phyloP scores from a whole-genome alignment of 1,140 invertebrate genomes.

The Acromyrmex charruanus region DNA sequence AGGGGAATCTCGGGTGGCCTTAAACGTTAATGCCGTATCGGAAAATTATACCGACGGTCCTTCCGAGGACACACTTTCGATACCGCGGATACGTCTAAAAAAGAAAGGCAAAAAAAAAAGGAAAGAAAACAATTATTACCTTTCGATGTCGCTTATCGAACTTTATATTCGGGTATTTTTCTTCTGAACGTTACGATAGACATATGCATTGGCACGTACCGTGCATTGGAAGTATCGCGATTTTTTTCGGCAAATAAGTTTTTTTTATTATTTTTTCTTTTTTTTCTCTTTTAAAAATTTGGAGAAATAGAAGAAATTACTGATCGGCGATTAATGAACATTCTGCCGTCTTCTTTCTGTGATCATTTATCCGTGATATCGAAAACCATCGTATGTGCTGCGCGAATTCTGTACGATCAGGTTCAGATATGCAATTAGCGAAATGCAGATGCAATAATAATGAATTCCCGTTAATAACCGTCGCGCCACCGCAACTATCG shows the following conservation, averaged over 20 bases:
- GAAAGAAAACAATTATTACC: background rate
- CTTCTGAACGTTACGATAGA: constrained; percentile 10
- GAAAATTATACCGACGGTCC: constrained; percentile 78
- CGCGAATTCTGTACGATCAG: constrained; percentile 39
- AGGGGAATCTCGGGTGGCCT: constrained; percentile 65
- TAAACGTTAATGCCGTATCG: constrained; percentile 77
- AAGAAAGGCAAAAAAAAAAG: background rate
- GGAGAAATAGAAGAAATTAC: background rate
- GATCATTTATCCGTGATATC: constrained; percentile 52
- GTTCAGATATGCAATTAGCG: constrained; percentile 72
- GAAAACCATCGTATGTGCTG: constrained; percentile 17
- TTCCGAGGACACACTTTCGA: constrained; percentile 53
- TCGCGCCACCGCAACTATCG: constrained; percentile 44
- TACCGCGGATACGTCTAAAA: constrained; percentile 32
- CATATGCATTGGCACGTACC: background rate
- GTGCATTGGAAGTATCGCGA: background rate
- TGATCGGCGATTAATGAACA: background rate
- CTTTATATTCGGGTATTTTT: constrained; percentile 10
- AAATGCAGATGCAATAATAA: constrained; percentile 73
- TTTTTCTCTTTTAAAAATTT: background rate
- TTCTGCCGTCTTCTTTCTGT: background rate
- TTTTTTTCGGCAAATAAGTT: background rate
- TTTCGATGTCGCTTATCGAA: constrained; percentile 51
- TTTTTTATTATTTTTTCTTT: background rate
- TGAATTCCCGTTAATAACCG: constrained; percentile 75